Evolutionary conservation across 1,140 invertebrate species (phyloP).

Genomic region (Scaptomyza montana): DNA sequence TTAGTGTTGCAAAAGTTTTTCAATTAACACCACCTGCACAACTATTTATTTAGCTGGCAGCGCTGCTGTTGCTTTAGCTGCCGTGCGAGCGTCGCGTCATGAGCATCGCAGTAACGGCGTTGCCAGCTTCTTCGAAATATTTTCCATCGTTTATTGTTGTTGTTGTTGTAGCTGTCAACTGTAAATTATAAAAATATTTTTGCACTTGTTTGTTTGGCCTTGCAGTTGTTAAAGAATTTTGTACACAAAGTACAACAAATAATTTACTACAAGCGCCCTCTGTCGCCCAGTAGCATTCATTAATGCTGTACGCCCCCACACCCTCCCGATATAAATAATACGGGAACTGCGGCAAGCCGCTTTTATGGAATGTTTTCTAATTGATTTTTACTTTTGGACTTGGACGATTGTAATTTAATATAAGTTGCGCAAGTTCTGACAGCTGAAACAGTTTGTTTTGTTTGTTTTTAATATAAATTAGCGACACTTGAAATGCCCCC

Average conservation of each 20-base stretch:
- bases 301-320: slow-evolving; percentile 4
- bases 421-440: slow-evolving; percentile 78
- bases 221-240: slow-evolving; percentile 28
- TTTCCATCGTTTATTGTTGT: slow-evolving; percentile 24
- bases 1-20: slow-evolving; percentile 83
- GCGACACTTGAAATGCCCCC: slow-evolving; percentile 48
- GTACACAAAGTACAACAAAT: slow-evolving; percentile 45
- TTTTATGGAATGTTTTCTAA: slow-evolving; percentile 71
- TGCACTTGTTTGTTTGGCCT: slow-evolving; percentile 45
- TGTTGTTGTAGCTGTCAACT: slow-evolving; percentile 65
- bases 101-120: slow-evolving; percentile 15
- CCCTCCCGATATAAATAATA: not conserved
- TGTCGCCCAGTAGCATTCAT: slow-evolving; percentile 29
- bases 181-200: slow-evolving; percentile 82
- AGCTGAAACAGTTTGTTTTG: slow-evolving; percentile 47
- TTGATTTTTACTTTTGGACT: slow-evolving; percentile 64
- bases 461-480: slow-evolving; percentile 68
- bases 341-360: slow-evolving; percentile 59
- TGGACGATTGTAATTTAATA: slow-evolving; percentile 67
- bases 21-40: slow-evolving; percentile 84
- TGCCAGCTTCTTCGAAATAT: slow-evolving; percentile 47
- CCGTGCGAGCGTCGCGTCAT: not conserved
- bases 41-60: slow-evolving; percentile 79
- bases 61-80: not conserved
- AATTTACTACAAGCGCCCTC: slow-evolving; percentile 51